phyloP scores from a whole-genome alignment of 2,888 invertebrate genomes.

The Pyrocoelia pectoralis region DNA sequence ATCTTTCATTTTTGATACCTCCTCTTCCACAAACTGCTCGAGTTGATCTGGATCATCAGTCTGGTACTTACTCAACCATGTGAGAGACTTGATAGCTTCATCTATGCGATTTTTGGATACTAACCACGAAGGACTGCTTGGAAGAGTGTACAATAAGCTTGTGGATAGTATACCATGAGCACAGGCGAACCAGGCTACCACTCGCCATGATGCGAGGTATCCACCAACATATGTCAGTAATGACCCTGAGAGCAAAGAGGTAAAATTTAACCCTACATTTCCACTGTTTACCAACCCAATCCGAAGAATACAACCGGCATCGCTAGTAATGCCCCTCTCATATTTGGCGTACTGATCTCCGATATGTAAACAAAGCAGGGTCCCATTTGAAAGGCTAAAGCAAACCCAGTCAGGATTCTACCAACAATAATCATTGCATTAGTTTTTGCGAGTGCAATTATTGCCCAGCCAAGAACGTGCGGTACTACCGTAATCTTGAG shows the following conservation, averaged over 20 bases:
- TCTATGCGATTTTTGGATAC: conserved; percentile 63
- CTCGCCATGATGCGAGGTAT: conserved; percentile 62
- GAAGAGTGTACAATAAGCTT: conserved; percentile 60
- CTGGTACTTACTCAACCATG: conserved; percentile 54
- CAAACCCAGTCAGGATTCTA: conserved; percentile 63
- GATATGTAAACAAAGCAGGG: conserved; percentile 64
- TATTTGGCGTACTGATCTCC: conserved; percentile 65
- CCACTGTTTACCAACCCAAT: background rate
- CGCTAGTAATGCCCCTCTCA: conserved; percentile 62
- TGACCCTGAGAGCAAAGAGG: conserved; percentile 49
- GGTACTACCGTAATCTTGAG: background rate
- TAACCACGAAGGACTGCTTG: conserved; percentile 67
- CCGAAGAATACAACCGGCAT: background rate
- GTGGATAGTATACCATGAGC: conserved; percentile 62
- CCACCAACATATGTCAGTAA: conserved; percentile 62
- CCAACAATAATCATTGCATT: conserved; percentile 62
- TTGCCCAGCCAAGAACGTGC: conserved; percentile 60
- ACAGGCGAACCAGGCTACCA: conserved; percentile 64
- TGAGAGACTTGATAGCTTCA: conserved; percentile 62
- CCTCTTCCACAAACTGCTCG: conserved; percentile 56
- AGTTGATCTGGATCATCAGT: no score
- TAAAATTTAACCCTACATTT: background rate
- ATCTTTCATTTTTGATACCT: conserved; percentile 62
- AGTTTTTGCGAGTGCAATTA: conserved; percentile 62
- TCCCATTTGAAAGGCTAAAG: conserved; percentile 53